Evolutionary conservation across 2,113 vertebrate genomes (phyloP).

Genomic region (Sylvietta virens): DNA sequence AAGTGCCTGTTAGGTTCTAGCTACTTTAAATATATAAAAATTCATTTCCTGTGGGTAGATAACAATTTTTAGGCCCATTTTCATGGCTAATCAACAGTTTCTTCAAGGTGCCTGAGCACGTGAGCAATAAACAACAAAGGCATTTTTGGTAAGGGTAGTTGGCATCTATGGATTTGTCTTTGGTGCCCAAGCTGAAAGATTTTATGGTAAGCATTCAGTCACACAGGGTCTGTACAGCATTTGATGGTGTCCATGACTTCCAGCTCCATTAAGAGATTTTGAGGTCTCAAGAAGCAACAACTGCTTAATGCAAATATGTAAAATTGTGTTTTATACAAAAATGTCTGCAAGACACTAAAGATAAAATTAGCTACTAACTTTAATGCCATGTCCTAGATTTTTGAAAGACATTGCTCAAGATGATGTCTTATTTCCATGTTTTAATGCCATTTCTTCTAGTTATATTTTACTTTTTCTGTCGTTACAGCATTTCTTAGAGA

Average conservation of each 20-base stretch:
- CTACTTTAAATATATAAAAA: not conserved
- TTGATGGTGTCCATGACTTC: not conserved
- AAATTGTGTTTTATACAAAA: not conserved
- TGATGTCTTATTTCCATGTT: not conserved
- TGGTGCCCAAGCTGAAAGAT: not conserved
- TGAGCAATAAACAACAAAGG: not conserved
- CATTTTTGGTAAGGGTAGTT: not conserved
- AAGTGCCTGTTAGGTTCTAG: not conserved
- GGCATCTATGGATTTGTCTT: not conserved
- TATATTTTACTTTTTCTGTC: not conserved
- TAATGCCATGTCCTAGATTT: not conserved
- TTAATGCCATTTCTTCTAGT: not conserved
- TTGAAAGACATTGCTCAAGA: not conserved
- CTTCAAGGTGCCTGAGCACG: not conserved
- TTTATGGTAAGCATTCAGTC: not conserved
- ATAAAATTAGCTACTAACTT: not conserved
- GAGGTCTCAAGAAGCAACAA: not conserved
- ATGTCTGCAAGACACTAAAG: not conserved
- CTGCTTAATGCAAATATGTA: not conserved
- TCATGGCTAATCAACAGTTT: not conserved
- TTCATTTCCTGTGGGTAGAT: not conserved
- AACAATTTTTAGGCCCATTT: not conserved
- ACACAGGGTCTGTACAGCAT: fast-evolving
- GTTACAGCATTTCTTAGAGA: not conserved
- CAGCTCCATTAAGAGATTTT: not conserved